Evolutionary conservation across 2,113 vertebrate species (phyloP), one percentile per base, ranked within the genome.

Genomic region (Indicator indicator): DNA sequence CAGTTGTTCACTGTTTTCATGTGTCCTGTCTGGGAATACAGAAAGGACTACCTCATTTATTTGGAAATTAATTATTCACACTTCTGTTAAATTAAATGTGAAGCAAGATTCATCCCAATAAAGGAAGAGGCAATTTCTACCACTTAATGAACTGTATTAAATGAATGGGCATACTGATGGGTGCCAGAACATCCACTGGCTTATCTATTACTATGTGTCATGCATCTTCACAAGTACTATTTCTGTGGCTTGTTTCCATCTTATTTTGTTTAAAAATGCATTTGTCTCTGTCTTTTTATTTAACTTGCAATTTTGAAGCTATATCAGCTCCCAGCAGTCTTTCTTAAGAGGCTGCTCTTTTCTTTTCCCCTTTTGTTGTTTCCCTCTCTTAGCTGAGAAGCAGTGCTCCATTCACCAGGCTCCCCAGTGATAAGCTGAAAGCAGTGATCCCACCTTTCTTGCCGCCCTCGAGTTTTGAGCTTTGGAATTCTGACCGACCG

Each of bases 401-500:
- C 3, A 98, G 99, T 26, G 99, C 99, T 5, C 99, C 99, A 1
- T 98, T 98, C 92, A 99, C 99, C 38, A 98, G 98, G 36, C 98
- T 99, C 74, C 99, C 99, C 32, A 99, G 98, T 2, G 99, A 99
- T 97, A 99, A 99, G 88, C 98, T 99, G 79, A 99, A 99, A 97
- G 99, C 99, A 3, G 99, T 99, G 83, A 99, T 99, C 88, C 99
- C 99, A 1, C 99, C 99, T 33, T 99, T 99, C 95, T 95, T 99
- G 83, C 99, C 99, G 2, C 99, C 99, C 12, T 99, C 99, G 56
- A 99, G 98, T 97, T 99, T 99, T 85, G 99, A 99, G 84, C 98
- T 98, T 16, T 99, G 99, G 99, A 99, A 98, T 97, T 99, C 99
- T 1, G 98, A 99, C 87, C 98, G 98, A 59, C 98, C 98, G 0